Percentiles rank a stretch among this genome's conserved stretches.
These are phyloP conservation scores for Troglohyphantes excavatus DNA, from an alignment of 2,888 invertebrate species.

Conservation along the genomic window DNA sequence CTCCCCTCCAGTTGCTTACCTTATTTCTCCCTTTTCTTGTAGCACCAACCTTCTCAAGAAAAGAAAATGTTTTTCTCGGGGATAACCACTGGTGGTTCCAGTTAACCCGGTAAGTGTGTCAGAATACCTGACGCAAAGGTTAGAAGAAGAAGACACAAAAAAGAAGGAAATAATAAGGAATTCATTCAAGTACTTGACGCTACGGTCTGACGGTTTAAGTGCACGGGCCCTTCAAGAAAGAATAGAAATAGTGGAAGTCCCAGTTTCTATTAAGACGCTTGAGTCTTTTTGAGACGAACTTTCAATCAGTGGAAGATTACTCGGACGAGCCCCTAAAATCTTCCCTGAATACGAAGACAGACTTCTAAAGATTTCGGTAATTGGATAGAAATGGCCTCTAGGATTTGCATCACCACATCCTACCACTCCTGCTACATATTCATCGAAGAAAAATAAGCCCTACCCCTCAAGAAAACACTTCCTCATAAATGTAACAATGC, in stretches of 20 bases:
- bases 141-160: no score
- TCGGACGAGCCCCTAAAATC: conserved; percentile 46
- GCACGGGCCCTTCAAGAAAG: conserved; percentile 43
- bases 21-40: conserved; percentile 25
- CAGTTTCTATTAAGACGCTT: conserved; percentile 73
- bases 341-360: conserved; percentile 59
- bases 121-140: conserved; percentile 67
- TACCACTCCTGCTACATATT: conserved; percentile 40
- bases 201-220: conserved; percentile 74
- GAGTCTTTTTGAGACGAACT: conserved; percentile 75
- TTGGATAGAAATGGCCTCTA: conserved; percentile 69
- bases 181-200: conserved; percentile 61
- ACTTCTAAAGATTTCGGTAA: conserved; percentile 72
- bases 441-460: not conserved
- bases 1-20: conserved; percentile 1
- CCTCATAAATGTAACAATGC: conserved; percentile 48
- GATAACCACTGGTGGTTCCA: conserved; percentile 60
- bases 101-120: conserved; percentile 72
- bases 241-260: conserved; percentile 45
- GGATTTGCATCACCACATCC: conserved; percentile 62
- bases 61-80: conserved; percentile 58
- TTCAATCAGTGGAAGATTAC: conserved; percentile 78
- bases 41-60: not conserved
- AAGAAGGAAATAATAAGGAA: conserved; percentile 41
- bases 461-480: conserved; percentile 28